A percentile compares a stretch with the other conserved stretches of the same genome.
These are phyloP conservation scores for Chondrilla cf. caribensis DNA, from an alignment of 37 sponge, comb jelly and placozoan genomes.

Conservation along the genomic window DNA sequence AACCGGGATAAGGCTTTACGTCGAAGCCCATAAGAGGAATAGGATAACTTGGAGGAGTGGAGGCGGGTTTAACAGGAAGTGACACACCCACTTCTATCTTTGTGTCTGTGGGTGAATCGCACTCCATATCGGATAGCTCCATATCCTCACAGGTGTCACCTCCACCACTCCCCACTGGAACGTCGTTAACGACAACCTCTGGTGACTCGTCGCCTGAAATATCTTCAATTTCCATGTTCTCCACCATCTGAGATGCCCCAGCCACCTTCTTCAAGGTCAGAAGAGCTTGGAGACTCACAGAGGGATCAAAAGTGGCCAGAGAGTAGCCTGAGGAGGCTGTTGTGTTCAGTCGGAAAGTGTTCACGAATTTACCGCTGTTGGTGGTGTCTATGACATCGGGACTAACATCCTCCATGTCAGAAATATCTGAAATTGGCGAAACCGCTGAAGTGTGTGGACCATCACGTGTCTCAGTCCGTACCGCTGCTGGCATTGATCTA, in stretches of 20 bases:
- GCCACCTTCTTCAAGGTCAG: not conserved
- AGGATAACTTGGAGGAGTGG: not conserved
- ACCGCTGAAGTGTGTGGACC: not conserved
- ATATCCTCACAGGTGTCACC: conserved; percentile 55
- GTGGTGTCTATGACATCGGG: not conserved
- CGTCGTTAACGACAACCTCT: conserved; percentile 42
- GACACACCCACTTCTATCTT: conserved; percentile 57
- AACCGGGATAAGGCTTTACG: not conserved
- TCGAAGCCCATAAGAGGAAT: not conserved
- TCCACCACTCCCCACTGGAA: conserved; percentile 35
- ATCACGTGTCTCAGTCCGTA: not conserved
- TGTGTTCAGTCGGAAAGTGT: not conserved
- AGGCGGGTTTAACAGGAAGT: not conserved
- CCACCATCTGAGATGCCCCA: not conserved
- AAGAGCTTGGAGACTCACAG: conserved; percentile 42
- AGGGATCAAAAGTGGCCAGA: conserved; percentile 32
- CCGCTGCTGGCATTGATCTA: not conserved
- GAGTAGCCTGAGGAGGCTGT: not conserved
- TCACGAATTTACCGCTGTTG: not conserved
- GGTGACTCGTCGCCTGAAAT: conserved; percentile 82
- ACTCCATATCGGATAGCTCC: conserved; percentile 55
- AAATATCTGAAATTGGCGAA: conserved; percentile 50
- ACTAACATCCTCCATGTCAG: not conserved
- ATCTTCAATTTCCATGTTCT: conserved; percentile 60
- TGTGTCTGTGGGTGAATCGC: conserved; percentile 6